Evolutionary conservation across 2,113 vertebrate genomes (phyloP).

Genomic region (Cranoglanis bouderius): DNA sequence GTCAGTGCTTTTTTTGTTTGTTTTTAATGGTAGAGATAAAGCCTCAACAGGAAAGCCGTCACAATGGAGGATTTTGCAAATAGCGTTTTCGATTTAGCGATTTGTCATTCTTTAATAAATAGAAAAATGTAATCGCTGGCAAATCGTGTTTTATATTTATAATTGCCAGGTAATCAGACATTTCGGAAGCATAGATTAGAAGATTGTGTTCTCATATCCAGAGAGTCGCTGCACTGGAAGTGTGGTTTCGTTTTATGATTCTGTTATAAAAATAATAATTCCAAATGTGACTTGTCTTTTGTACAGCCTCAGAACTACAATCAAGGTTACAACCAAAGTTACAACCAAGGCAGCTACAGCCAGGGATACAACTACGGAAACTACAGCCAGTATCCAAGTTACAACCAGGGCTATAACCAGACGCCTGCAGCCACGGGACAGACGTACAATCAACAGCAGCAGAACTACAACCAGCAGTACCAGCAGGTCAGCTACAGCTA

Average conservation of each 20-base stretch:
- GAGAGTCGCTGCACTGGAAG: background rate
- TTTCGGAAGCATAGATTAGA: background rate
- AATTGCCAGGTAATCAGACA: background rate
- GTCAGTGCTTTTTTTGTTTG: too few relatives aligned
- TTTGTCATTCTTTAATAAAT: too few relatives aligned
- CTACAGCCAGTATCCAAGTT: slow-evolving; percentile 81
- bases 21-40: too few relatives aligned
- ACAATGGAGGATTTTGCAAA: too few relatives aligned
- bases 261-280: background rate
- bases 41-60: too few relatives aligned
- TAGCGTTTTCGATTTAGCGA: too few relatives aligned
- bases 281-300: background rate
- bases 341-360: slow-evolving; percentile 80
- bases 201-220: background rate
- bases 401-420: slow-evolving; percentile 85
- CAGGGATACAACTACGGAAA: slow-evolving; percentile 82
- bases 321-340: slow-evolving; percentile 64
- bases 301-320: slow-evolving; percentile 60
- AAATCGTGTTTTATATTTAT: background rate
- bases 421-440: slow-evolving; percentile 69
- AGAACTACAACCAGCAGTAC: slow-evolving; percentile 66
- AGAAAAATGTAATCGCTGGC: too few relatives aligned
- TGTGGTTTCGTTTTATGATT: background rate
- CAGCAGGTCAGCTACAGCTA: slow-evolving; percentile 76
- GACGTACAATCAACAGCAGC: slow-evolving; percentile 78